Base-by-base conservation (phyloP, 1,140 invertebrate species). In the Aphelinus atriplicis region DNA sequence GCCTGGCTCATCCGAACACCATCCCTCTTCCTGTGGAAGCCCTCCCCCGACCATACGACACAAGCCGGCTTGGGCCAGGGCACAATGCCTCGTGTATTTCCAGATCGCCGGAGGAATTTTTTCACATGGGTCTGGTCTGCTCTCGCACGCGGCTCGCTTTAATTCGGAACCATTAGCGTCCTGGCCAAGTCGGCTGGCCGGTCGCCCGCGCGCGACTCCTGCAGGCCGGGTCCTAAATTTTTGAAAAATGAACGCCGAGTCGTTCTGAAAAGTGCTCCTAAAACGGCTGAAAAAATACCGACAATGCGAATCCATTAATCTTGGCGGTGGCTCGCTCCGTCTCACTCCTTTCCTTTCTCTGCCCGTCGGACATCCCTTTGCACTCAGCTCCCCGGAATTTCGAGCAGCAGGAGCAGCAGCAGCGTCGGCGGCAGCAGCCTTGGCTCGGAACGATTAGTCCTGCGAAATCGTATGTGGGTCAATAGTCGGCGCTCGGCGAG, bases 281-380 rank as follows among this genome's bases (percentile, higher is more conserved):
- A 83, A 83, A 82, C 80, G 80, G 79, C 73, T 81, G 81, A 83
- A 83, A 83, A 83, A 83, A 83, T 81, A 81, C 81, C 79, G 80
- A 82, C 82, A 83, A 83, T 83, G 79, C 80, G 78, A 81, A 81
- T 81, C 81, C 82, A 83, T 83, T 82, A 83, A 82, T 83, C 82
- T 83, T 82, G 61, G 78, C 79, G 72, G 80, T 83, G 9, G 4
- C 51, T 9, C 51, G 1, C 6, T 53, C 48, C 50, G 51, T 43
- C 4, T 43, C 63, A 26, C 55, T 73, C 62, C 55, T n/a, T 66
- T 50, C 45, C 71, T 58, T 56, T 66, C 55, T 50, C 58, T 71
- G 7, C 9, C 50, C 43, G 78, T 77, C 64, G 66, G 79, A 81
- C 81, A 82, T 80, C 80, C 80, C 81, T 81, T 81, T 81, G 81